A percentile compares a stretch with the other conserved stretches of the same genome.
Conservation (phyloP, 2,797 vertebrate species). For the Enteromius afrohamiltoni region DNA sequence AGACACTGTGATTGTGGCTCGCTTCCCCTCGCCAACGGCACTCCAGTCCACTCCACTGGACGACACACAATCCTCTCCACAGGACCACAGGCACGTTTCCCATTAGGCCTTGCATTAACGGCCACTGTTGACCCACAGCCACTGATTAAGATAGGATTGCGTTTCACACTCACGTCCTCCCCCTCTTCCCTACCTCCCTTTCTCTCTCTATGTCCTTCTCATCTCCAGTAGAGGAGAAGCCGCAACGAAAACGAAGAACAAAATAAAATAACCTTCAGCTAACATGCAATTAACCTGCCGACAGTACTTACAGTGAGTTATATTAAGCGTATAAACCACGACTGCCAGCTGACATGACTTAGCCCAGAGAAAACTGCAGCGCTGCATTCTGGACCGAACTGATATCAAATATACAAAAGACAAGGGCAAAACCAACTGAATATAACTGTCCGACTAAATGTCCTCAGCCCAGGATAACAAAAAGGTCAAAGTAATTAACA, state of each 20-base stretch:
- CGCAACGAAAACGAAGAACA: slow-evolving; percentile 51
- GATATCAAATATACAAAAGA: slow-evolving; percentile 42
- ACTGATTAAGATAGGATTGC: slow-evolving; percentile 66
- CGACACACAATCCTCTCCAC: slow-evolving; percentile 61
- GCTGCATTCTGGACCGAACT: slow-evolving; percentile 43
- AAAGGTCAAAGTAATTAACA: slow-evolving; percentile 14
- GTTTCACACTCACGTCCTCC: slow-evolving; percentile 57
- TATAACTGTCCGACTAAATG: slow-evolving; percentile 46
- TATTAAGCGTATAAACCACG: slow-evolving; percentile 27
- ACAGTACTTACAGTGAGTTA: slow-evolving; percentile 36
- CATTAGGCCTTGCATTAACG: slow-evolving; percentile 77
- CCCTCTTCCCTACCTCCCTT: slow-evolving; percentile 1
- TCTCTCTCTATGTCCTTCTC: slow-evolving; percentile 51
- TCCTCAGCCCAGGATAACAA: background rate
- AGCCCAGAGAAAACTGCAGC: slow-evolving; percentile 23
- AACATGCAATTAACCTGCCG: slow-evolving; percentile 42
- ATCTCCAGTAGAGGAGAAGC: slow-evolving; percentile 37
- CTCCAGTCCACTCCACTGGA: slow-evolving; percentile 52
- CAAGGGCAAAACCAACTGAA: slow-evolving; percentile 16
- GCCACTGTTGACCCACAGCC: slow-evolving; percentile 75
- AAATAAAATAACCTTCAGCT: slow-evolving; percentile 58
- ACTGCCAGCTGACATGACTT: slow-evolving; percentile 29
- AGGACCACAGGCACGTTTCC: slow-evolving; percentile 76
- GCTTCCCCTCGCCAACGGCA: slow-evolving; percentile 25
- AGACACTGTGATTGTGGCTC: slow-evolving; percentile 48